phyloP scores from a whole-genome alignment of 1,140 invertebrate species.

The Drosophila repletoides region DNA sequence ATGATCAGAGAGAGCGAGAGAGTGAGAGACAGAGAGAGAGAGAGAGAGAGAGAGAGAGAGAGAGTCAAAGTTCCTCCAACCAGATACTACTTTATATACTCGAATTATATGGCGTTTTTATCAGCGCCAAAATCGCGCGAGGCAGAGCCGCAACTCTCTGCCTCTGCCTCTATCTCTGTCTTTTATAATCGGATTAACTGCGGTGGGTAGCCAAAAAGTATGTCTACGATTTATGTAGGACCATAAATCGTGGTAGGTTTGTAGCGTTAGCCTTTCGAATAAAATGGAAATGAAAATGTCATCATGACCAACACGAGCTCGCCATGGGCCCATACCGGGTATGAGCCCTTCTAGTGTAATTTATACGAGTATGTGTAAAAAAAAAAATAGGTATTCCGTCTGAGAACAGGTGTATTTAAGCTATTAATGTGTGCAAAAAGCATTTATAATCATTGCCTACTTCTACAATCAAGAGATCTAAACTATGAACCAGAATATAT shows the following conservation, averaged over 20 bases:
- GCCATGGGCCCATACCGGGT: constrained; percentile 15
- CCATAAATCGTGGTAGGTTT: constrained; percentile 68
- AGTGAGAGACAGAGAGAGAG: too few species aligned
- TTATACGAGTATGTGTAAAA: constrained; percentile 51
- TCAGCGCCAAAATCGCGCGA: constrained; percentile 31
- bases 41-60: too few species aligned
- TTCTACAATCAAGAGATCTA: too few species aligned
- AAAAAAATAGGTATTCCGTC: constrained; percentile 16
- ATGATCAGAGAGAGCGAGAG: constrained; percentile 26
- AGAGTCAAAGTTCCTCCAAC: too few species aligned
- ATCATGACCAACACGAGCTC: constrained; percentile 21
- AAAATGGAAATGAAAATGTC: constrained; percentile 53
- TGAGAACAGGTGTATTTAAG: constrained; percentile 8
- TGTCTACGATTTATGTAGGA: constrained; percentile 72
- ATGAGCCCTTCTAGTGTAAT: constrained; percentile 59
- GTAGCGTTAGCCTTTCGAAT: constrained; percentile 39
- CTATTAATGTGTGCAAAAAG: constrained; percentile 18
- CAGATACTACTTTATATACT: constrained; percentile 10
- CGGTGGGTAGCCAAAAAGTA: constrained; percentile 75
- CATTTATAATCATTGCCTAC: too few species aligned
- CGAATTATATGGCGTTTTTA: constrained; percentile 48
- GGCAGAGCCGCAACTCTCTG: not conserved
- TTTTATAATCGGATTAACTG: constrained; percentile 79
- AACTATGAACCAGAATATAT: too few species aligned
- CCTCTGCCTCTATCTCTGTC: constrained; percentile 18